Percentiles rank a stretch among this genome's conserved stretches.
These are phyloP conservation scores for Nipponia nippon DNA, from an alignment of 2,113 vertebrate species.

Conservation along the genomic window DNA sequence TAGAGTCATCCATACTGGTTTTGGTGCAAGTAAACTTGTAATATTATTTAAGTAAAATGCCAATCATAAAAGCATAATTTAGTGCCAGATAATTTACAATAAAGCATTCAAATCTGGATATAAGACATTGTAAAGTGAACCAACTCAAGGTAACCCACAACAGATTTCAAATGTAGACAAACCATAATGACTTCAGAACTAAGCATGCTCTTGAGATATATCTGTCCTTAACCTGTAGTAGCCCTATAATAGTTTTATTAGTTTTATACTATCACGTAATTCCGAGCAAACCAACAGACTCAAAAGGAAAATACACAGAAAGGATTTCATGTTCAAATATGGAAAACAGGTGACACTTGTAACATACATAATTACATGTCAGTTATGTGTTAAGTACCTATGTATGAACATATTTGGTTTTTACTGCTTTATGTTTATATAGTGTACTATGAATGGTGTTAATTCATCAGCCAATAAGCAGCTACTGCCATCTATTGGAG, in stretches of 20 bases:
- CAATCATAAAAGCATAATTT: not conserved
- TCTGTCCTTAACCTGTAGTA: not conserved
- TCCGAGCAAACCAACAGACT: not conserved
- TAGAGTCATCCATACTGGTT: not conserved
- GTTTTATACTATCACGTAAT: not conserved
- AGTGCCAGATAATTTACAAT: not conserved
- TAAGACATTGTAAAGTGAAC: not conserved
- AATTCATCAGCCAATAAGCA: not conserved
- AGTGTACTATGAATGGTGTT: too few species aligned
- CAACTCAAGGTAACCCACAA: not conserved
- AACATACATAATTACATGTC: not conserved
- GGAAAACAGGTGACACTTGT: not conserved
- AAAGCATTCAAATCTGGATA: not conserved
- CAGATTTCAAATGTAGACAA: not conserved
- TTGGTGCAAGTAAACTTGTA: not conserved
- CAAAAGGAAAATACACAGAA: not conserved
- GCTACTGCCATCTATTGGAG: constrained; percentile 39
- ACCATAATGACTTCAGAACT: not conserved
- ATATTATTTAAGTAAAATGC: not conserved
- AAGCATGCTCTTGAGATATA: not conserved
- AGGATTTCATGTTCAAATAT: not conserved
- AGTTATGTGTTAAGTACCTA: not conserved
- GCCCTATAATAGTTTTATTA: not conserved
- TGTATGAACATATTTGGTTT: not conserved
- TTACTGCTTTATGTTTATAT: not conserved